A percentile compares a stretch with the other conserved stretches of the same genome.
phyloP scores from a whole-genome alignment of 2,113 vertebrate species.

The Dicerorhinus sumatrensis region DNA sequence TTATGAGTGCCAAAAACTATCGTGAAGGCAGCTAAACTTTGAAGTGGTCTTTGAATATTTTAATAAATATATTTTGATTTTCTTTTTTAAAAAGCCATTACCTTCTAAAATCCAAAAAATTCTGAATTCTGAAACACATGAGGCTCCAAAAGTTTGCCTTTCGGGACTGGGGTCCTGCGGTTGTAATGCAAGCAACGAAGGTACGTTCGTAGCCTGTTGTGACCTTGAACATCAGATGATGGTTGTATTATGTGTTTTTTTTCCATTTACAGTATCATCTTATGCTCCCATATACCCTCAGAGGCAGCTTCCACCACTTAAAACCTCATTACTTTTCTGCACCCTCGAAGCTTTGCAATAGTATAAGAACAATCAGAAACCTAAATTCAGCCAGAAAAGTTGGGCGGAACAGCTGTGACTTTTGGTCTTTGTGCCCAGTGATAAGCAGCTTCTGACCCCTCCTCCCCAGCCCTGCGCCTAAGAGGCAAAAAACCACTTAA shows the following conservation, averaged over 20 bases:
- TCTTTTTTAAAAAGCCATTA: background rate
- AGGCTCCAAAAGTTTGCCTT: background rate
- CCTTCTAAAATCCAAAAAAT: background rate
- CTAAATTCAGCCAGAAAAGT: too few species aligned
- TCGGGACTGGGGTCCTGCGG: rapidly evolving
- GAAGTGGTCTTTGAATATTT: constrained; percentile 81
- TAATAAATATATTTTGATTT: constrained; percentile 87
- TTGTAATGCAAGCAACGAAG: rapidly evolving
- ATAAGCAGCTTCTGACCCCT: background rate
- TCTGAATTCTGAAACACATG: background rate
- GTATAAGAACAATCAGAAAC: background rate
- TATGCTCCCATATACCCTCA: background rate
- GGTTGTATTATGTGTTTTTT: rapidly evolving
- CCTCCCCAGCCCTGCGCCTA: rapidly evolving
- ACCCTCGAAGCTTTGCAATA: background rate
- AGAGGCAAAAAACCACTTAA: background rate
- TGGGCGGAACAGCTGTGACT: background rate
- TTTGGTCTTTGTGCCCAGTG: too few species aligned
- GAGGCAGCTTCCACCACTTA: rapidly evolving
- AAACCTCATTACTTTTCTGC: too few species aligned
- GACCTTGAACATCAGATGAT: background rate
- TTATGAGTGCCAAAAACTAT: constrained; percentile 64
- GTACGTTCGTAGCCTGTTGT: rapidly evolving
- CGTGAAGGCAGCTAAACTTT: constrained; percentile 81
- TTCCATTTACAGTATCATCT: background rate